Percentiles rank a stretch among this genome's conserved stretches.
Evolutionary conservation across 2,113 vertebrate genomes (phyloP).

Genomic region (Dasyurus viverrinus): DNA sequence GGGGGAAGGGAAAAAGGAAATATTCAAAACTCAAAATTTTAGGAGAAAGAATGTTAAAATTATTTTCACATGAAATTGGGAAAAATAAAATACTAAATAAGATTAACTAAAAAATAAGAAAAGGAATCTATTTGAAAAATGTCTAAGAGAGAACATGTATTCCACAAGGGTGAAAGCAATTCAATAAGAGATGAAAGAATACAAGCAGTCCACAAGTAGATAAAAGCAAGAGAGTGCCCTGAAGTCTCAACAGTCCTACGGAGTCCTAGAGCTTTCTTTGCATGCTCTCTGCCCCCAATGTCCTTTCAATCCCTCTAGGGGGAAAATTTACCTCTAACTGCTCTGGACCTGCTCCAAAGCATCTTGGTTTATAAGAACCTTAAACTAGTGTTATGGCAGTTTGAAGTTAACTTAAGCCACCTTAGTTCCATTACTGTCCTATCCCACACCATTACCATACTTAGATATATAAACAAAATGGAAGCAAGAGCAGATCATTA

Average conservation of each 20-base stretch:
- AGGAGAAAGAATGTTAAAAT: no score
- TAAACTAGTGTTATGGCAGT: not conserved
- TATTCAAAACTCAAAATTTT: no score
- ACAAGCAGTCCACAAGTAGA: not conserved
- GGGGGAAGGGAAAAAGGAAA: no score
- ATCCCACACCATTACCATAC: not conserved
- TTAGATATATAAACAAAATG: not conserved
- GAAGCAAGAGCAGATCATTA: not conserved
- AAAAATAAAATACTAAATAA: no score
- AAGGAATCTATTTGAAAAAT: not conserved
- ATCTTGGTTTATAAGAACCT: not conserved
- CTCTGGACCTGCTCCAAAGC: not conserved
- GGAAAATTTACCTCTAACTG: not conserved
- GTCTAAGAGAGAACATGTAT: not conserved
- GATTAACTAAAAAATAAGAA: not conserved
- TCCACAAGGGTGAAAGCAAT: not conserved
- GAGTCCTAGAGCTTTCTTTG: not conserved
- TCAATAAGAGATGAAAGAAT: not conserved
- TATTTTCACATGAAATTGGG: no score
- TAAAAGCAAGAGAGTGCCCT: not conserved
- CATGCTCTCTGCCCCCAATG: not conserved
- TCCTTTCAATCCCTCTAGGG: not conserved
- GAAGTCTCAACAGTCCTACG: not conserved
- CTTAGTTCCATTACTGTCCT: not conserved
- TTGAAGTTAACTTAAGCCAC: not conserved